A percentile compares a stretch with the other conserved stretches of the same genome.
These are phyloP conservation scores for Myotis pilosus DNA, from an alignment of 2,797 vertebrate genomes.

Conservation along the genomic window DNA sequence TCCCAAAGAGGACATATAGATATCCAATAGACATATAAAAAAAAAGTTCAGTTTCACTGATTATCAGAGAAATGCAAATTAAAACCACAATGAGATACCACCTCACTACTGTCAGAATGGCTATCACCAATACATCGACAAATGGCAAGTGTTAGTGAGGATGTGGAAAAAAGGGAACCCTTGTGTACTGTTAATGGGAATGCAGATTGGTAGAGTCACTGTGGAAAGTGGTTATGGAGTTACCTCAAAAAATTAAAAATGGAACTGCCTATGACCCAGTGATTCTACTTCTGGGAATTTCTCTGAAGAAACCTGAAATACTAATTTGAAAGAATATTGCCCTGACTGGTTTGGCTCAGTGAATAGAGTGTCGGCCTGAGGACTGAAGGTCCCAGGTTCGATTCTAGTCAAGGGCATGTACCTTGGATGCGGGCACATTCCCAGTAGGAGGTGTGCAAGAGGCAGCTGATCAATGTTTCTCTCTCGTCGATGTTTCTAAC, in stretches of 20 bases:
- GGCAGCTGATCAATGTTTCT: too few relatives aligned
- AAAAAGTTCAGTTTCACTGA: neutral
- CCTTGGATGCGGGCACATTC: too few relatives aligned
- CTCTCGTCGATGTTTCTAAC: too few relatives aligned
- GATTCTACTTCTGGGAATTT: neutral
- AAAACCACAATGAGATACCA: neutral
- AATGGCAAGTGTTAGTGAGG: neutral
- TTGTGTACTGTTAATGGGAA: neutral
- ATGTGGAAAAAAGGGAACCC: neutral
- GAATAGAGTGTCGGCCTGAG: too few relatives aligned
- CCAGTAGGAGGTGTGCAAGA: too few relatives aligned
- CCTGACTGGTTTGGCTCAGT: too few relatives aligned
- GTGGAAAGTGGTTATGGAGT: neutral
- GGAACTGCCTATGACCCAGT: neutral
- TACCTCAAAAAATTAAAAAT: neutral
- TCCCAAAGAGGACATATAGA: neutral
- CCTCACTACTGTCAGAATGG: neutral
- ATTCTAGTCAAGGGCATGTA: too few relatives aligned
- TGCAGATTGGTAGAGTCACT: neutral
- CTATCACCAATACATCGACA: neutral
- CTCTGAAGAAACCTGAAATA: neutral
- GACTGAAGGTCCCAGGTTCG: too few relatives aligned
- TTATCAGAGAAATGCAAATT: neutral
- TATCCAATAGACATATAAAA: neutral
- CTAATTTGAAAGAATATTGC: neutral